A percentile compares a stretch with the other conserved stretches of the same genome.
phyloP scores from a whole-genome alignment of 2,888 invertebrate species.

The Schrankia costaestrigalis region DNA sequence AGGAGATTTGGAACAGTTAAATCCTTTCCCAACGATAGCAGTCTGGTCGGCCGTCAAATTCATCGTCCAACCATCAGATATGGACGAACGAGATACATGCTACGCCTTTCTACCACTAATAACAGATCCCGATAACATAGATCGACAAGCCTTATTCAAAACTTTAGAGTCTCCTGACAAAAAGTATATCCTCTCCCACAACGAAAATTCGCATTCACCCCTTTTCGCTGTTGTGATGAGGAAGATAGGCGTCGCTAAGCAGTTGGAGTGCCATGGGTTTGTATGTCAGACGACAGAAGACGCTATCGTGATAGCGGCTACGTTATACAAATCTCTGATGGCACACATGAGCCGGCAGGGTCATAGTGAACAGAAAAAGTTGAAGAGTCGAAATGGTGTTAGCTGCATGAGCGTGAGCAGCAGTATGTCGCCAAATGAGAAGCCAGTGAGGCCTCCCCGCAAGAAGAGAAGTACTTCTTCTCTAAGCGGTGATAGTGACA shows the following conservation, averaged over 20 bases:
- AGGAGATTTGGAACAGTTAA: conserved; percentile 83
- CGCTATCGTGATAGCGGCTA: conserved; percentile 94
- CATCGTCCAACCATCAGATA: conserved; percentile 83
- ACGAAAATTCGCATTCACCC: conserved; percentile 87
- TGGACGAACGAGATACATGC: conserved; percentile 75
- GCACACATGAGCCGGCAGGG: conserved; percentile 86
- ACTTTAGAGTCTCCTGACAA: conserved; percentile 75
- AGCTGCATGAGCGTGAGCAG: conserved; percentile 89
- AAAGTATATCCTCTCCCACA: conserved; percentile 79
- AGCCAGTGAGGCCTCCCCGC: conserved; percentile 87
- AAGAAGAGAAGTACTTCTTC: conserved; percentile 86
- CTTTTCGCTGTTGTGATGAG: conserved; percentile 96
- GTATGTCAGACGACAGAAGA: conserved; percentile 94
- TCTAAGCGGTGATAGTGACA: conserved; percentile 82
- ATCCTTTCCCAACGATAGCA: conserved; percentile 94
- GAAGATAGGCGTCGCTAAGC: conserved; percentile 86
- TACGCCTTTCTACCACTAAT: conserved; percentile 92
- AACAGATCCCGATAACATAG: conserved; percentile 89
- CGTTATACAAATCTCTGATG: conserved; percentile 92
- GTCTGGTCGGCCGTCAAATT: conserved; percentile 96
- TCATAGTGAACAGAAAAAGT: conserved; percentile 78
- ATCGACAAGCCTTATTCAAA: conserved; percentile 85
- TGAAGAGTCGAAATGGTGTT: conserved; percentile 86
- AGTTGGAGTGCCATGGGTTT: conserved; percentile 94
- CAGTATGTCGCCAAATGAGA: conserved; percentile 72